Percentiles rank a stretch among this genome's conserved stretches.
Evolutionary conservation across 2,888 invertebrate genomes (phyloP).

Genomic region (Syrphus vitripennis): DNA sequence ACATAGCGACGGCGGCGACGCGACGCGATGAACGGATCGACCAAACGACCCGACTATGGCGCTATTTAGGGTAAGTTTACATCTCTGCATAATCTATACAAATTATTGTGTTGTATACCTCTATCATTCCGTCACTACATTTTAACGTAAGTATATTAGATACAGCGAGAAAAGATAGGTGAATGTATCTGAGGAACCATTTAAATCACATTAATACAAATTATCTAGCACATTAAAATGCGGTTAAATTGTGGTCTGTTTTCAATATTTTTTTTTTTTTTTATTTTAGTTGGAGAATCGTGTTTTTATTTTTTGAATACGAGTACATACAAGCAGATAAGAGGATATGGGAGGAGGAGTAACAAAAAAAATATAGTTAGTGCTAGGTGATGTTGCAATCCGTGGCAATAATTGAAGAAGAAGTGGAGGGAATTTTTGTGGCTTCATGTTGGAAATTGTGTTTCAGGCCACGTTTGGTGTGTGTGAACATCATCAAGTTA

Average conservation of each 20-base stretch:
- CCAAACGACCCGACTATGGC: background rate
- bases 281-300: slow-evolving; percentile 13
- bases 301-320: background rate
- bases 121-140: too few relatives aligned
- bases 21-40: background rate
- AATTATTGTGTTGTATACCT: background rate
- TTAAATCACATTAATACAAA: slow-evolving; percentile 71
- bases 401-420: too few relatives aligned
- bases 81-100: background rate
- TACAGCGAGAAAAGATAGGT: background rate
- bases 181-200: slow-evolving; percentile 52
- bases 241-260: slow-evolving; percentile 61
- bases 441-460: slow-evolving; percentile 20
- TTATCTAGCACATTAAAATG: slow-evolving; percentile 70
- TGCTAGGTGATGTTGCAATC: background rate
- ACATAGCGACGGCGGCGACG: background rate
- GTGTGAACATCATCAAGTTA: slow-evolving; percentile 58
- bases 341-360: background rate
- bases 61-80: slow-evolving; percentile 22
- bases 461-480: slow-evolving; percentile 22
- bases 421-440: slow-evolving; percentile 25
- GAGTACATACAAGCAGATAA: background rate
- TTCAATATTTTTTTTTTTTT: slow-evolving; percentile 37
- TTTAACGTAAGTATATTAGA: background rate
- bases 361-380: background rate